These are phyloP conservation scores for Setipinna tenuifilis DNA, from an alignment of 2,797 vertebrate genomes.

Conservation along the genomic window DNA sequence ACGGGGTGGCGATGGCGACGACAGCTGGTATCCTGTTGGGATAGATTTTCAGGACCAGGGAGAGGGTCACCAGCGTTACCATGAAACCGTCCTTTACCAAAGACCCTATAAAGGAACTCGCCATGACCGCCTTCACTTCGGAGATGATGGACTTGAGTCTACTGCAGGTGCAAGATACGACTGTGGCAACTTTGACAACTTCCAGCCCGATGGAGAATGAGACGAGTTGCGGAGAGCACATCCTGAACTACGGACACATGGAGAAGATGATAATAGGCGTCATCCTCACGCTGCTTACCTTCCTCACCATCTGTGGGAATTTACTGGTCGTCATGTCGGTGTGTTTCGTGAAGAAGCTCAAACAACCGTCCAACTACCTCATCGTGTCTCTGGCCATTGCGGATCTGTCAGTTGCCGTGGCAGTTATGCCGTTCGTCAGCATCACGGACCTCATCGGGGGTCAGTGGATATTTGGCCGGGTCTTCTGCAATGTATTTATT, in stretches of 20 bases:
- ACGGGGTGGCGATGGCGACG: not conserved
- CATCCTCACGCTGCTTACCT: slow-evolving; percentile 85
- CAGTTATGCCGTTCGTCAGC: slow-evolving; percentile 96
- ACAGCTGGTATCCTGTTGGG: not conserved
- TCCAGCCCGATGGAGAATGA: slow-evolving; percentile 38
- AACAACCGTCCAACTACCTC: slow-evolving; percentile 95
- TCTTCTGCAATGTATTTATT: slow-evolving; percentile 96
- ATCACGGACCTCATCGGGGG: slow-evolving; percentile 95
- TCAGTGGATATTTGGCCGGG: slow-evolving; percentile 90
- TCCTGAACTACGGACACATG: slow-evolving; percentile 82
- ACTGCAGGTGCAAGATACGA: slow-evolving; percentile 37
- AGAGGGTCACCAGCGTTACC: slow-evolving; percentile 27
- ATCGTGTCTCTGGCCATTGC: slow-evolving; percentile 93
- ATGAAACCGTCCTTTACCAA: slow-evolving; percentile 41
- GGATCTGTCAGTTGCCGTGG: slow-evolving; percentile 92
- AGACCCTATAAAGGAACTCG: slow-evolving; percentile 34
- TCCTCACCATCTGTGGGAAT: slow-evolving; percentile 92
- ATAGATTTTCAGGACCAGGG: slow-evolving; percentile 40
- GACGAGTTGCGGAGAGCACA: slow-evolving; percentile 55
- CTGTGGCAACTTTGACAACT: slow-evolving; percentile 30
- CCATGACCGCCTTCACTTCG: slow-evolving; percentile 42
- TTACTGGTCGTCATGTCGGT: slow-evolving; percentile 94
- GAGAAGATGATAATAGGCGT: slow-evolving; percentile 92
- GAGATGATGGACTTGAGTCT: slow-evolving; percentile 44
- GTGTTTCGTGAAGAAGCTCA: slow-evolving; percentile 95